These are phyloP conservation scores for Nymphalis c-album DNA, from an alignment of 2,888 invertebrate species.

Conservation along the genomic window DNA sequence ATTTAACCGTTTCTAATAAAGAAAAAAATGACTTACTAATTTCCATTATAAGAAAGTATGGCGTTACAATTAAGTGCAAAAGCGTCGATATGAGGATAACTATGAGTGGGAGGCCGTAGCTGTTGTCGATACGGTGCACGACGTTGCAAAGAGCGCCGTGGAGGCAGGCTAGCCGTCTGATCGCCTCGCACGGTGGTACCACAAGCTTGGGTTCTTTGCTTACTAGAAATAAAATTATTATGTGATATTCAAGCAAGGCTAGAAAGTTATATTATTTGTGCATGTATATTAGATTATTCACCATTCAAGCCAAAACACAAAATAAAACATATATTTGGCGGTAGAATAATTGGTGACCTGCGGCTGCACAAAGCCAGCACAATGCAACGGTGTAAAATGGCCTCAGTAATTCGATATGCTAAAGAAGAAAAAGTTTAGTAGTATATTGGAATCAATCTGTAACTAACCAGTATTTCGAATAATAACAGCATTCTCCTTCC, in stretches of 20 bases:
- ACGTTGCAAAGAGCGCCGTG: slow-evolving; percentile 79
- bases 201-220: slow-evolving; percentile 59
- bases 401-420: no score
- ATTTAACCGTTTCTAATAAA: no score
- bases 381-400: no score
- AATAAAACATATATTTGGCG: no score
- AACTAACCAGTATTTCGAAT: slow-evolving; percentile 56
- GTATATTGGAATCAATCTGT: neutral
- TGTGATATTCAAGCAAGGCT: no score
- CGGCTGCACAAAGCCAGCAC: no score
- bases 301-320: no score
- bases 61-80: slow-evolving; percentile 82
- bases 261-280: no score
- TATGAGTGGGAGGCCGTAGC: slow-evolving; percentile 79
- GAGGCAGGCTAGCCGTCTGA: slow-evolving; percentile 74
- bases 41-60: slow-evolving; percentile 82
- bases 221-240: slow-evolving; percentile 44
- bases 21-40: slow-evolving; percentile 58
- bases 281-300: no score
- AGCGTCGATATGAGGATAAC: slow-evolving; percentile 80
- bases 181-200: slow-evolving; percentile 65
- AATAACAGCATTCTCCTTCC: slow-evolving; percentile 57
- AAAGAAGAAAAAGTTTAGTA: no score
- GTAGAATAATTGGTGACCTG: no score
- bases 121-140: slow-evolving; percentile 73